Percentiles rank a stretch among this genome's conserved stretches.
Conservation (phyloP, 2,888 invertebrate species). For the Acleris emargana region DNA sequence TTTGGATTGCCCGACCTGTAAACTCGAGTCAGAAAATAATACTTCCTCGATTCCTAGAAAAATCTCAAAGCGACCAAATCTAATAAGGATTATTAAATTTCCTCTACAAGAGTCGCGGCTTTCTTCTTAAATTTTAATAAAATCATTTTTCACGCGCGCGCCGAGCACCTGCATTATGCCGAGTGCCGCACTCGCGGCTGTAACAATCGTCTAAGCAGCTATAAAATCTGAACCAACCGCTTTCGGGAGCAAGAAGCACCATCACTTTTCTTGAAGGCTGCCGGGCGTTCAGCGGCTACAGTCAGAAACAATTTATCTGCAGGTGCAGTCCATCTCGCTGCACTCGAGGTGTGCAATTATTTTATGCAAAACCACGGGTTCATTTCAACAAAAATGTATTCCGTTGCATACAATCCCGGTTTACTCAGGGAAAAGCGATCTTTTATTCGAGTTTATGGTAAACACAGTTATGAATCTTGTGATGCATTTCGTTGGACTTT, state of each 20-base stretch:
- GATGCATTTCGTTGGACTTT: background rate
- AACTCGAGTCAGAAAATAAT: constrained; percentile 15
- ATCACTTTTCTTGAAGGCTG: constrained; percentile 7
- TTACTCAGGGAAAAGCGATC: constrained; percentile 33
- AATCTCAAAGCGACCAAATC: constrained; percentile 48
- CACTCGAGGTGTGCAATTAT: constrained; percentile 43
- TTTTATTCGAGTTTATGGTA: constrained; percentile 42
- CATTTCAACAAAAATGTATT: constrained; percentile 42
- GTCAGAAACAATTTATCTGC: constrained; percentile 22
- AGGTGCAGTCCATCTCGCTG: constrained; percentile 21
- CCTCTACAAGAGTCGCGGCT: constrained; percentile 49
- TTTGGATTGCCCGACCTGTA: too few relatives aligned
- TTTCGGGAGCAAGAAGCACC: constrained; percentile 2
- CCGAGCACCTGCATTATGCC: constrained; percentile 36
- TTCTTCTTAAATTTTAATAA: constrained; percentile 56
- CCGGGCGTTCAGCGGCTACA: background rate
- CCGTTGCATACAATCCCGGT: constrained; percentile 36
- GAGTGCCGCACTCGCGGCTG: constrained; percentile 23
- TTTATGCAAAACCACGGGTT: constrained; percentile 45
- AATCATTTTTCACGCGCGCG: constrained; percentile 52
- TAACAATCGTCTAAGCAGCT: constrained; percentile 28
- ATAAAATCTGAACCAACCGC: constrained; percentile 18
- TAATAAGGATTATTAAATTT: constrained; percentile 67
- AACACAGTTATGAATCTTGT: constrained; percentile 13
- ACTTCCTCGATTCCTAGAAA: constrained; percentile 39